These are phyloP conservation scores for Epinephelus malabaricus DNA, from an alignment of 2,797 vertebrate species.

Conservation along the genomic window DNA sequence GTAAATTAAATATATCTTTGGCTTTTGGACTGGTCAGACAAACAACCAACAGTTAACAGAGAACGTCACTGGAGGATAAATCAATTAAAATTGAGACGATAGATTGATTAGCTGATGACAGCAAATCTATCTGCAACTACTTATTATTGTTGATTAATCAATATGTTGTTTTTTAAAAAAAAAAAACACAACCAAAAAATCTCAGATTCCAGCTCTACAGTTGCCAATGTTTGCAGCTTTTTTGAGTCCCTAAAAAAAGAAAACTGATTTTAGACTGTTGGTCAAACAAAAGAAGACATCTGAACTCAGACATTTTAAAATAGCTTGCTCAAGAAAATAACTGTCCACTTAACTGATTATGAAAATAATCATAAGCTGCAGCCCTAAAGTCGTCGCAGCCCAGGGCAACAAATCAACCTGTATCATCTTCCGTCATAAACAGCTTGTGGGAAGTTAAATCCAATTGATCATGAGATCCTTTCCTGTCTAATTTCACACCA, in stretches of 20 bases:
- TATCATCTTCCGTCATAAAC: too few relatives aligned
- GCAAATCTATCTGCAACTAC: background rate
- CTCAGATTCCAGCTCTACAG: background rate
- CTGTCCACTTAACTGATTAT: background rate
- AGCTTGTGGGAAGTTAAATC: background rate
- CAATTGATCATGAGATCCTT: background rate
- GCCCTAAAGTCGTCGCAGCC: background rate
- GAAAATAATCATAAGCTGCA: background rate
- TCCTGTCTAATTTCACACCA: background rate
- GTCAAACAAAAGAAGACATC: background rate
- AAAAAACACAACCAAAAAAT: too few relatives aligned
- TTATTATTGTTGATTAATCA: background rate
- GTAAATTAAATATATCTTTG: background rate
- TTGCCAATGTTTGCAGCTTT: too few relatives aligned
- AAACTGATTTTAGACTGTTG: background rate
- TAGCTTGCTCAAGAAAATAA: background rate
- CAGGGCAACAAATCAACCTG: background rate
- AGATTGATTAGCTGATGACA: background rate
- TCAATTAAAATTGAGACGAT: background rate
- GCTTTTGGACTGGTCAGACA: background rate
- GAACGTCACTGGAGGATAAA: too few relatives aligned
- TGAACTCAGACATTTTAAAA: background rate
- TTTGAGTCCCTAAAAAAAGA: background rate
- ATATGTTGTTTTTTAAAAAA: background rate
- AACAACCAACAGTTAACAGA: background rate